These are phyloP conservation scores for Drosophila rubida DNA, from an alignment of 2,888 invertebrate genomes.

Conservation along the genomic window DNA sequence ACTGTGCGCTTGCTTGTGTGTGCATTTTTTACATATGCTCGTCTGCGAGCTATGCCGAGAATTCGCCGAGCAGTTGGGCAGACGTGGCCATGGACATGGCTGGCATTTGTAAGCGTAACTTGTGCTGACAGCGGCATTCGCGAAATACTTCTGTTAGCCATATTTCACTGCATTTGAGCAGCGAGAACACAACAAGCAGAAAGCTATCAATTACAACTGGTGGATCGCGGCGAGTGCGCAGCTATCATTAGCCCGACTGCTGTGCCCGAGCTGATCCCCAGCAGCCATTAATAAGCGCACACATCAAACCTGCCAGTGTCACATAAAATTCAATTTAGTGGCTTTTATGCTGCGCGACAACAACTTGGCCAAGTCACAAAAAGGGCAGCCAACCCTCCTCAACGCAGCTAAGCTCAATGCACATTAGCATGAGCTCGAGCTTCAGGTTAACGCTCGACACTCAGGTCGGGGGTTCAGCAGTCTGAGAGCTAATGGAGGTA, in stretches of 20 bases:
- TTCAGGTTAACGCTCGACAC: conserved; percentile 48
- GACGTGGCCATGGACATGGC: conserved; percentile 50
- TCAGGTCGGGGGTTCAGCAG: conserved; percentile 13
- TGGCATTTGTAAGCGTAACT: conserved; percentile 63
- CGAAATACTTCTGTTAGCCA: conserved; percentile 63
- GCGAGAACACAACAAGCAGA: conserved; percentile 19
- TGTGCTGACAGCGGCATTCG: conserved; percentile 52
- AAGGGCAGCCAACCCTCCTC: conserved; percentile 63
- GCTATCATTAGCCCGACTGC: conserved; percentile 55
- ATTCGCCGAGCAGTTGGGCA: conserved; percentile 37
- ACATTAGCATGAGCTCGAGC: conserved; percentile 70
- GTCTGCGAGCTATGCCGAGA: conserved; percentile 74
- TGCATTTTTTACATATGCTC: conserved; percentile 70
- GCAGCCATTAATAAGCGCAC: conserved; percentile 73
- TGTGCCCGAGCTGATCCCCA: conserved; percentile 29
- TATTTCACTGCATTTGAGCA: conserved; percentile 73
- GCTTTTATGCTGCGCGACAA: conserved; percentile 49
- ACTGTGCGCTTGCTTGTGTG: conserved; percentile 24
- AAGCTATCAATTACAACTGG: conserved; percentile 56
- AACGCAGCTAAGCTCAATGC: conserved; percentile 66
- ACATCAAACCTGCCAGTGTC: conserved; percentile 71
- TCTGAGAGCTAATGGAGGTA: conserved; percentile 3
- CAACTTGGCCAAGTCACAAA: conserved; percentile 38
- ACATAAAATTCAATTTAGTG: conserved; percentile 80
- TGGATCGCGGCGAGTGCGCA: conserved; percentile 26